These are phyloP conservation scores for Corvus hawaiiensis DNA, from an alignment of 2,113 vertebrate species.

Conservation along the genomic window DNA sequence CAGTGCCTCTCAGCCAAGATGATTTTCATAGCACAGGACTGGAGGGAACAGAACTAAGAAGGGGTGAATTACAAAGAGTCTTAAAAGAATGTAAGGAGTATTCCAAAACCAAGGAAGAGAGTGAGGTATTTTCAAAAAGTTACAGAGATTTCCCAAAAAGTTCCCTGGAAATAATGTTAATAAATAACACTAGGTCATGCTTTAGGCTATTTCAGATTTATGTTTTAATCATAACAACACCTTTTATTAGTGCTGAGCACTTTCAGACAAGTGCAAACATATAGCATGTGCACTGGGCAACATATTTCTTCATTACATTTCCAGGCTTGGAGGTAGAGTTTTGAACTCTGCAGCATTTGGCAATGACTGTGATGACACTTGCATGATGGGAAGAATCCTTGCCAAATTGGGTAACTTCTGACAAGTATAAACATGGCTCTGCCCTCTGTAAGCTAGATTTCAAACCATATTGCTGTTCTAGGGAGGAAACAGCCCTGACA, in stretches of 20 bases:
- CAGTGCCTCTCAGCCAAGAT: neutral
- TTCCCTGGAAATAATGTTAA: neutral
- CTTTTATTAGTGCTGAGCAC: neutral
- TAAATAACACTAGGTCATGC: neutral
- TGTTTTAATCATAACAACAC: neutral
- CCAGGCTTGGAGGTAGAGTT: conserved; percentile 1
- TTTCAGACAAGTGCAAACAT: conserved; percentile 7
- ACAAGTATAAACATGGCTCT: conserved; percentile 51
- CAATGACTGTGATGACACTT: neutral
- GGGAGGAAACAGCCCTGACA: neutral
- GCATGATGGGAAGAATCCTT: conserved; percentile 10
- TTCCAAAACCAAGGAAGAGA: neutral
- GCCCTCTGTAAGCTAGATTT: conserved; percentile 24
- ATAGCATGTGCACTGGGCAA: neutral
- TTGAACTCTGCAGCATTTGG: conserved; percentile 39
- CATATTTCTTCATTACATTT: neutral
- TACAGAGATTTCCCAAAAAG: neutral
- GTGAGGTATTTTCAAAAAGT: neutral
- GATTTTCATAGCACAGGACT: neutral
- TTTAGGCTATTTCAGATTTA: neutral
- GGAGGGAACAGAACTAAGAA: neutral
- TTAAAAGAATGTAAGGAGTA: neutral
- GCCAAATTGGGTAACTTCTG: conserved; percentile 50
- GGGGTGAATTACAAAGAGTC: neutral
- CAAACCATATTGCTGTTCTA: neutral